These are phyloP conservation scores for Aleiodes alternator DNA, from an alignment of 2,888 invertebrate genomes.

Conservation along the genomic window DNA sequence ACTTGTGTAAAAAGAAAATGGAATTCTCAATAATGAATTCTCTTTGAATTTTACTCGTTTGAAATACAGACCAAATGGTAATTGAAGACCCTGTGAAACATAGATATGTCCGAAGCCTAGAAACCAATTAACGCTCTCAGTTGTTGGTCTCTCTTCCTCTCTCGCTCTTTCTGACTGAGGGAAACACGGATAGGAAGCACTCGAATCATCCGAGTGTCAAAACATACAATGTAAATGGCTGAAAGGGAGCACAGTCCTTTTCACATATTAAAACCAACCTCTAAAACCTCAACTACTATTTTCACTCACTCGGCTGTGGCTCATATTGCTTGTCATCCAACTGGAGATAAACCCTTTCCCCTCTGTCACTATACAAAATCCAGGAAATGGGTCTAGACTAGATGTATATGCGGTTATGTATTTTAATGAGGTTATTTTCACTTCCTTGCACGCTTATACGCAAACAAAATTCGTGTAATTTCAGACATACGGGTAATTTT, in stretches of 20 bases:
- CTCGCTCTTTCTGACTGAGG: too few relatives aligned
- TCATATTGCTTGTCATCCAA: constrained; percentile 33
- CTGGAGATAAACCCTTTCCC: constrained; percentile 28
- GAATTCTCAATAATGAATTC: neutral
- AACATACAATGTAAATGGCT: constrained; percentile 17
- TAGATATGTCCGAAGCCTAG: constrained; percentile 21
- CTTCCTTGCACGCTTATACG: neutral
- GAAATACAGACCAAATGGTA: constrained; percentile 23
- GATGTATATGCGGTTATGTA: constrained; percentile 6
- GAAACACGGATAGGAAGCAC: neutral
- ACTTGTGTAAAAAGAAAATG: constrained; percentile 11
- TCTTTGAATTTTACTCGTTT: constrained; percentile 17
- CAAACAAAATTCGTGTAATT: constrained; percentile 14
- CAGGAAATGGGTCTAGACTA: neutral
- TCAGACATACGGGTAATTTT: constrained; percentile 1
- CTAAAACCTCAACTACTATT: constrained; percentile 25
- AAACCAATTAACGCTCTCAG: constrained; percentile 26
- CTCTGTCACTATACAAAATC: constrained; percentile 13
- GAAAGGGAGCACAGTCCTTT: neutral
- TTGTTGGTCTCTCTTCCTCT: neutral
- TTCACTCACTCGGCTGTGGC: constrained; percentile 21
- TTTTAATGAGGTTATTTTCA: constrained; percentile 18
- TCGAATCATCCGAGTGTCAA: constrained; percentile 30
- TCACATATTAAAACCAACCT: constrained; percentile 27
- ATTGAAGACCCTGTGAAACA: constrained; percentile 14